Evolutionary conservation across 2,113 vertebrate genomes (phyloP).

Genomic region (Siphamia tubifer): DNA sequence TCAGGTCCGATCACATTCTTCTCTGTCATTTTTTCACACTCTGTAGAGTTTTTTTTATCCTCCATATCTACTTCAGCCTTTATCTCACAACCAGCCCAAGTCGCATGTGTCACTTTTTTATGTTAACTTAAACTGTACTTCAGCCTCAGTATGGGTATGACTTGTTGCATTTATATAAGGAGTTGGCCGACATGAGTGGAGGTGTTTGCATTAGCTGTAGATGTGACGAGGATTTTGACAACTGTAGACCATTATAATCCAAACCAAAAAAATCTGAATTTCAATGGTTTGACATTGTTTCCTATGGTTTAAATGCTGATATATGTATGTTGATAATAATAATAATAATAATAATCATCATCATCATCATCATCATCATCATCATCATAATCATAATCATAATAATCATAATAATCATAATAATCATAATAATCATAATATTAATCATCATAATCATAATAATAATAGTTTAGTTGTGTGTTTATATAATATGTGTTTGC

Average conservation of each 20-base stretch:
- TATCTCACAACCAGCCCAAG: too few species aligned
- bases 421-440: too few species aligned
- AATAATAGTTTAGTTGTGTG: too few species aligned
- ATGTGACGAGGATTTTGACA: background rate
- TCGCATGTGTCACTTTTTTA: background rate
- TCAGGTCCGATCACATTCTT: constrained; percentile 67
- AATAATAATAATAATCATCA: too few species aligned
- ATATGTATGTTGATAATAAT: too few species aligned
- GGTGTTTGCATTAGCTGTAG: background rate
- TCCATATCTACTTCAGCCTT: background rate
- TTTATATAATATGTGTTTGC: too few species aligned
- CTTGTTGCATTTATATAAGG: background rate
- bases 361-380: too few species aligned
- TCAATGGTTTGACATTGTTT: background rate
- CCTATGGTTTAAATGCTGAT: too few species aligned
- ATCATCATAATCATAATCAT: too few species aligned
- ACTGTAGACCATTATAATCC: background rate
- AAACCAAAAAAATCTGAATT: background rate
- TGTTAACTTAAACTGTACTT: background rate
- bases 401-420: too few species aligned
- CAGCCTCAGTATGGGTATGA: background rate
- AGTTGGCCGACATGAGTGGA: background rate
- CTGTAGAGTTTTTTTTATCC: background rate
- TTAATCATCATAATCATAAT: too few species aligned
- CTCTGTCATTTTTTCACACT: background rate